These are phyloP conservation scores for Neoseiulus cucumeris DNA, from an alignment of 1,140 invertebrate species.

Conservation along the genomic window DNA sequence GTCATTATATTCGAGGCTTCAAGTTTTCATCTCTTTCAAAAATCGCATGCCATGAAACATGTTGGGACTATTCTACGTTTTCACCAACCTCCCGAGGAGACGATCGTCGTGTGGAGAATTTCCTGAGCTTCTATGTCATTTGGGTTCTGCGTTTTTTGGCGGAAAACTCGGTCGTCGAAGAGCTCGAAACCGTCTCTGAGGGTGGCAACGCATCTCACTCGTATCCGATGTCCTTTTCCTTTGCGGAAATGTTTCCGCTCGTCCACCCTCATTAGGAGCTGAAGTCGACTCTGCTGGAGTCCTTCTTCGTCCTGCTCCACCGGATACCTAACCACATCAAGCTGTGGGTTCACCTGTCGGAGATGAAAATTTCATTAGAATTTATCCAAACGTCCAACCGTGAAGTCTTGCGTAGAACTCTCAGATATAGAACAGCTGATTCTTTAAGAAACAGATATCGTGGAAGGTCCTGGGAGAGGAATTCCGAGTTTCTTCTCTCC, in stretches of 20 bases:
- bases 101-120: not conserved
- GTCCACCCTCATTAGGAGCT: not conserved
- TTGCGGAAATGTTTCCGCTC: not conserved
- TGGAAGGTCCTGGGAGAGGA: no score
- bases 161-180: constrained; percentile 2
- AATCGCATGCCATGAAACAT: no score
- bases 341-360: not conserved
- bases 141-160: not conserved
- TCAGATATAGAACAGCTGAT: no score
- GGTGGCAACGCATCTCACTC: not conserved
- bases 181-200: constrained; percentile 4
- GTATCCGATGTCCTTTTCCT: not conserved
- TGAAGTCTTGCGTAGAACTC: no score
- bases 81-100: no score
- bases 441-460: no score
- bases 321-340: not conserved
- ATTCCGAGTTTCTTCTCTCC: no score
- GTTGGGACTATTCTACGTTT: no score
- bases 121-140: constrained; percentile 6
- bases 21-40: no score
- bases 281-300: not conserved
- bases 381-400: no score
- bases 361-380: not conserved
- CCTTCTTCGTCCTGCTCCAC: not conserved
- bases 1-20: no score